A percentile compares a stretch with the other conserved stretches of the same genome.
Evolutionary conservation across 2,113 vertebrate genomes (phyloP).

Genomic region (Pterophyllum scalare): DNA sequence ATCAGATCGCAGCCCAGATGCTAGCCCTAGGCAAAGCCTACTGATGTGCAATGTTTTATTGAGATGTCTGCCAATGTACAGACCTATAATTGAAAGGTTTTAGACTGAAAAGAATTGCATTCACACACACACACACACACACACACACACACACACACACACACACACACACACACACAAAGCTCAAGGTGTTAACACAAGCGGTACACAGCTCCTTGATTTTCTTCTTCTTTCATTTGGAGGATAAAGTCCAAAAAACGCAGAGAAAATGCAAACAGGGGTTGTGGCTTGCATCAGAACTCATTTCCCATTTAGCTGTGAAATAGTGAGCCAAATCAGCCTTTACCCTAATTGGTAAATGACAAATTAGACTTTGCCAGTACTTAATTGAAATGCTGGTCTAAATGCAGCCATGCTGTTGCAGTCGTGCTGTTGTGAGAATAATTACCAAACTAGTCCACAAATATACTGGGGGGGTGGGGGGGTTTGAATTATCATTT

Average conservation of each 20-base stretch:
- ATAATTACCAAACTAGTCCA: constrained; percentile 64
- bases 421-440: constrained; percentile 53
- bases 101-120: constrained; percentile 4
- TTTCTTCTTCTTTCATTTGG: neutral
- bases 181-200: neutral
- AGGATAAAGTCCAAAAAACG: neutral
- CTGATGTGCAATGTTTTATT: constrained; percentile 52
- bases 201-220: neutral
- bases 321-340: constrained; percentile 55
- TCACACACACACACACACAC: neutral
- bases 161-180: neutral
- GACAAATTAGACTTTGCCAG: constrained; percentile 72
- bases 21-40: constrained; percentile 37
- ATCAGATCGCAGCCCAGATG: constrained; percentile 26
- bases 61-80: constrained; percentile 34
- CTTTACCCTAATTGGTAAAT: constrained; percentile 68
- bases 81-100: constrained; percentile 12
- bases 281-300: constrained; percentile 46
- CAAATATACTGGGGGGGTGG: constrained; percentile 33
- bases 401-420: constrained; percentile 66
- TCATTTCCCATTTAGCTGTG: constrained; percentile 42
- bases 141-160: neutral
- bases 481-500: constrained; percentile 56
- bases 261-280: neutral
- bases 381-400: constrained; percentile 69